Conservation (phyloP, 2,113 vertebrate genomes). For the Pycnonotus jocosus region DNA sequence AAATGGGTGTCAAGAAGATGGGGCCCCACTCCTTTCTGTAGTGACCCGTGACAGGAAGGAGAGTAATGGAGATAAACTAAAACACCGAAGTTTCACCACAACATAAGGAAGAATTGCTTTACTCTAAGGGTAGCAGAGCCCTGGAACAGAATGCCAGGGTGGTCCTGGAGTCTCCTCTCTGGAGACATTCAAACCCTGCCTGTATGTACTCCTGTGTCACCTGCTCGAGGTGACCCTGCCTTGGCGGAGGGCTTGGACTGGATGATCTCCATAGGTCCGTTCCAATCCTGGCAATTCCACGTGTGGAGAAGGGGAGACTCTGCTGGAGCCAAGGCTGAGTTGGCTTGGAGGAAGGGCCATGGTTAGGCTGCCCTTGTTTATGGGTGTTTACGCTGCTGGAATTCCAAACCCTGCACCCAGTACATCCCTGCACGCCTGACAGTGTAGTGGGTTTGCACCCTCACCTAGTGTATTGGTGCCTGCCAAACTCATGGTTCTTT, state of each 20-base stretch:
- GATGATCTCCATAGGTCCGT: not conserved
- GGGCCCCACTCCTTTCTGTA: no score
- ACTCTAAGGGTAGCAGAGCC: no score
- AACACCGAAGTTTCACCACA: not conserved
- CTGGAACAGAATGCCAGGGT: not conserved
- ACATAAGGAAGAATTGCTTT: not conserved
- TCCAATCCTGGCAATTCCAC: not conserved
- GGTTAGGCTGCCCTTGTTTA: not conserved
- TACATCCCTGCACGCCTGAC: no score
- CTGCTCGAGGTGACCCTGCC: not conserved
- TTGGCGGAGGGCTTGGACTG: not conserved
- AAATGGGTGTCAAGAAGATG: not conserved
- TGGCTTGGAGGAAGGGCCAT: fast-evolving
- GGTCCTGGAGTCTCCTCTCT: not conserved
- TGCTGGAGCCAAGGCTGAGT: not conserved
- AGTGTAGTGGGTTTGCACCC: fast-evolving
- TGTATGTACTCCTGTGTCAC: not conserved
- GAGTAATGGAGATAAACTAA: not conserved
- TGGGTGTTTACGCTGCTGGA: fast-evolving
- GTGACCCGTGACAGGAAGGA: not conserved
- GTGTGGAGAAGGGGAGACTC: fast-evolving
- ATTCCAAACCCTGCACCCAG: no score
- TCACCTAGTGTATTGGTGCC: fast-evolving
- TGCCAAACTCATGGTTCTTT: fast-evolving
- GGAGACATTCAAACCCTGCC: fast-evolving